Conservation (phyloP, 2,888 invertebrate species). For the Brachylomia viminalis region DNA sequence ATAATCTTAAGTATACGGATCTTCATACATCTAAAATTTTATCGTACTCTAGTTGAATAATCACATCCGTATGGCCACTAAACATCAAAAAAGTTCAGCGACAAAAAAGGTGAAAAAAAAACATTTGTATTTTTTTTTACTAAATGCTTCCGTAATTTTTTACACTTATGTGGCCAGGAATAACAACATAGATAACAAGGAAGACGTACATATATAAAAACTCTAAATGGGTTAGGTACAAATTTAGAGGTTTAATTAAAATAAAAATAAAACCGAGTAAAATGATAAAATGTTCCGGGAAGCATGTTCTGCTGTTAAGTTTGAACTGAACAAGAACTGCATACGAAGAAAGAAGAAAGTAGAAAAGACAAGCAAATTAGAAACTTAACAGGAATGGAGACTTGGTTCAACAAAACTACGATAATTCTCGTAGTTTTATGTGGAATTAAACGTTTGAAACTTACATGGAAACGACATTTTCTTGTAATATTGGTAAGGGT, state of each 20-base stretch:
- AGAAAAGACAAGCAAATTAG: slow-evolving; percentile 56
- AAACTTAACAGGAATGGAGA: slow-evolving; percentile 34
- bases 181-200: background rate
- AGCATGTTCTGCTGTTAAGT: slow-evolving; percentile 5
- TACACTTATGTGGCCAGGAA: background rate
- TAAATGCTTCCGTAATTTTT: background rate
- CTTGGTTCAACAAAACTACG: background rate
- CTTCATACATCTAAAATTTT: slow-evolving; percentile 25
- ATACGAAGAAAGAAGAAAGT: slow-evolving; percentile 30
- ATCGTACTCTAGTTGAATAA: background rate
- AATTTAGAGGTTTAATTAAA: background rate
- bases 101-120: background rate
- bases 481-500: background rate
- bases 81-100: slow-evolving; percentile 12
- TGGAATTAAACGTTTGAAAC: background rate
- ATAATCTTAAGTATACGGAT: background rate
- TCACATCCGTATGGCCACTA: slow-evolving; percentile 8
- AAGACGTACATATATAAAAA: background rate
- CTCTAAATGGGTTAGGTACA: background rate
- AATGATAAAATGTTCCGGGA: background rate
- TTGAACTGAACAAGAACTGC: slow-evolving; percentile 46
- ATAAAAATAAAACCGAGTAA: background rate
- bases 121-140: background rate
- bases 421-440: background rate
- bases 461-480: background rate